Evolutionary conservation across 1,140 invertebrate species (phyloP).

Genomic region (Lasioglossum baleicum): DNA sequence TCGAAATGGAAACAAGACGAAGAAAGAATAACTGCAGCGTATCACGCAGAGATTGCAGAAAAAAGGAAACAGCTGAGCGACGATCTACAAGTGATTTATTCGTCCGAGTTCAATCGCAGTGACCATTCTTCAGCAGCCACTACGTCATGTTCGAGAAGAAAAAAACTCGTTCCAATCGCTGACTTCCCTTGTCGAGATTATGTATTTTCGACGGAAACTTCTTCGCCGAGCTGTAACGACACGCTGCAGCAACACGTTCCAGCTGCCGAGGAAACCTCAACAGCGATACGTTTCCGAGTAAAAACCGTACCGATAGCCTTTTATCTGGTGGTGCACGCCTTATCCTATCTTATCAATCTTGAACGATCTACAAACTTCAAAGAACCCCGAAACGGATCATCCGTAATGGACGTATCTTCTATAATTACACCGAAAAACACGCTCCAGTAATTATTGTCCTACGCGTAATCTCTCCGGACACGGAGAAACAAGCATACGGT

Average conservation of each 20-base stretch:
- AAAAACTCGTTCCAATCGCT: not conserved
- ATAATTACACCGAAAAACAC: not conserved
- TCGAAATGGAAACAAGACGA: no score
- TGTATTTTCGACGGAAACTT: not conserved
- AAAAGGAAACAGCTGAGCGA: not conserved
- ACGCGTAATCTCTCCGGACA: not conserved
- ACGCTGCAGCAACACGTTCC: not conserved
- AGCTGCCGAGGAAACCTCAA: not conserved
- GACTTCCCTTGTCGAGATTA: not conserved
- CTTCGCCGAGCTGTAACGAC: not conserved
- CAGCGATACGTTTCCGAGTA: slow-evolving; percentile 4
- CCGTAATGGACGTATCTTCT: not conserved
- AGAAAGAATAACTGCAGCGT: no score
- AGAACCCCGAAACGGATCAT: not conserved
- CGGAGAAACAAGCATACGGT: slow-evolving; percentile 7
- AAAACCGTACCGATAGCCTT: slow-evolving; percentile 36
- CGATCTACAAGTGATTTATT: no score
- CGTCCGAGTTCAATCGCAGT: not conserved
- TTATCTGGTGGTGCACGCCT: slow-evolving; percentile 10
- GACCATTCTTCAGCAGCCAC: not conserved
- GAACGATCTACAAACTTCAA: slow-evolving; percentile 14
- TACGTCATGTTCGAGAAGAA: not conserved
- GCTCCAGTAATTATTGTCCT: not conserved
- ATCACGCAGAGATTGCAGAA: no score
- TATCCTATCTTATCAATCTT: slow-evolving; percentile 21